These are phyloP conservation scores for Hydrophis major DNA, from an alignment of 2,797 vertebrate species.

Conservation along the genomic window DNA sequence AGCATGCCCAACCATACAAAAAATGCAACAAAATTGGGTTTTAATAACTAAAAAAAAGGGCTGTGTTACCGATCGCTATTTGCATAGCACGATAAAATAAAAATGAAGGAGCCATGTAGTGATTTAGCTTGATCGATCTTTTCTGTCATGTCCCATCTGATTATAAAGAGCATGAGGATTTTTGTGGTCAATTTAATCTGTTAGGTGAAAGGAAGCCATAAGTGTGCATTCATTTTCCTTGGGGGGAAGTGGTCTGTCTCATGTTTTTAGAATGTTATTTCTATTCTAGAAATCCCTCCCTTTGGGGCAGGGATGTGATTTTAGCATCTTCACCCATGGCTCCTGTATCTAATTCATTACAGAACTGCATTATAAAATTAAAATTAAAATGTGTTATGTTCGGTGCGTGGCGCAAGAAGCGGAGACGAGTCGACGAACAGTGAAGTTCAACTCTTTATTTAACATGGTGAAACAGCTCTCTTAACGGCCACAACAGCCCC, in stretches of 20 bases:
- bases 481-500: no score
- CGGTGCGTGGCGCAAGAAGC: no score
- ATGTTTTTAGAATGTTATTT: background rate
- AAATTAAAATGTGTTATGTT: background rate
- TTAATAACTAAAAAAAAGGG: background rate
- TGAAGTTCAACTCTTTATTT: no score
- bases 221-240: background rate
- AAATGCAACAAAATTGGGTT: background rate
- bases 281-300: background rate
- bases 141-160: background rate
- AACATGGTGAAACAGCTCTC: no score
- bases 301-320: background rate
- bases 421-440: no score
- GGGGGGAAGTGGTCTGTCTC: background rate
- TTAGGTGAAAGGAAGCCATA: background rate
- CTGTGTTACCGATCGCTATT: background rate
- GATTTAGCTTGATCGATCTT: background rate
- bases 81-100: background rate
- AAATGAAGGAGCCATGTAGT: background rate
- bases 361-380: background rate
- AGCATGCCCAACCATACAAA: background rate
- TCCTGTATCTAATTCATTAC: background rate
- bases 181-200: background rate
- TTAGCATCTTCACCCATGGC: background rate
- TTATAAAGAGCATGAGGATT: background rate